These are phyloP conservation scores for Camponotus floridanus DNA, from an alignment of 1,140 invertebrate genomes.

Conservation along the genomic window DNA sequence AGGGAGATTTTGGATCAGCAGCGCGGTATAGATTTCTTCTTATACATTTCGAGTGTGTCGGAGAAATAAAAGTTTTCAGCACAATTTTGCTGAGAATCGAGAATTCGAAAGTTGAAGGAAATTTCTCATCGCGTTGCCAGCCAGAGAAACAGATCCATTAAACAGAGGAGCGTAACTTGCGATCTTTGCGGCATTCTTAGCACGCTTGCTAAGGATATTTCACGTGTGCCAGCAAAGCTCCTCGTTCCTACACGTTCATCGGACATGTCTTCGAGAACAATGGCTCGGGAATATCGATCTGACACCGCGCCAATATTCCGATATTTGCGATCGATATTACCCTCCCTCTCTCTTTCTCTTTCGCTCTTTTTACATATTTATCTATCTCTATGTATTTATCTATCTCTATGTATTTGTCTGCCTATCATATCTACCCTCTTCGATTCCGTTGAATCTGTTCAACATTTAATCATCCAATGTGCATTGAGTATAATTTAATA, in stretches of 20 bases:
- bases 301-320: slow-evolving; percentile 28
- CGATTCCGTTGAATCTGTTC: slow-evolving; percentile 32
- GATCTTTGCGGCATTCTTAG: slow-evolving; percentile 50
- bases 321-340: slow-evolving; percentile 40
- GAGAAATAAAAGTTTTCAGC: slow-evolving; percentile 26
- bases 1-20: background rate
- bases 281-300: slow-evolving; percentile 44
- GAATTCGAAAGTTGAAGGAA: slow-evolving; percentile 18
- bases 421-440: background rate
- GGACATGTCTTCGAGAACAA: slow-evolving; percentile 50
- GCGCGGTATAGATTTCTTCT: slow-evolving; percentile 19
- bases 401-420: background rate
- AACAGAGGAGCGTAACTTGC: slow-evolving; percentile 48
- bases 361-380: background rate
- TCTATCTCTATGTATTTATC: no score
- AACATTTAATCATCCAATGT: slow-evolving; percentile 17
- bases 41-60: background rate
- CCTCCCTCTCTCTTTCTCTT: background rate
- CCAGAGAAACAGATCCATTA: slow-evolving; percentile 52
- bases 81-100: slow-evolving; percentile 27
- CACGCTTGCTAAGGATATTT: slow-evolving; percentile 53
- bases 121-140: slow-evolving; percentile 51
- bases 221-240: slow-evolving; percentile 49
- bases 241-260: slow-evolving; percentile 36
- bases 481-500: slow-evolving; percentile 11